Conservation (phyloP, 2,113 vertebrate species). For the Onychorhynchus coronatus region DNA sequence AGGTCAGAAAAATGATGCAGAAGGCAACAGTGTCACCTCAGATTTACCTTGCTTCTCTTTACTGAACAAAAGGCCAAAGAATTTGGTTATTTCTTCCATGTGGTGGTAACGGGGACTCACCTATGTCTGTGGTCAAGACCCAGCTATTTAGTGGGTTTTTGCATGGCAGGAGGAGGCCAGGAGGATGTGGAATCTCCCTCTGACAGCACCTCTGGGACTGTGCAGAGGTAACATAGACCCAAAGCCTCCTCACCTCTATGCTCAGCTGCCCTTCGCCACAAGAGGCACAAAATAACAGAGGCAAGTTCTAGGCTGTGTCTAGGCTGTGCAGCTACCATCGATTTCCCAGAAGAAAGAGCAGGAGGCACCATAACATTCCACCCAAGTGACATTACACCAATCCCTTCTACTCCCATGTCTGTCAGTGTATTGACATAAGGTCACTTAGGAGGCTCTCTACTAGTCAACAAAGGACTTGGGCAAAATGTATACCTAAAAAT, state of each 20-base stretch:
- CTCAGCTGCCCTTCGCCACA: background rate
- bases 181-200: background rate
- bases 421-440: background rate
- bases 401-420: background rate
- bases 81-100: background rate
- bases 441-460: background rate
- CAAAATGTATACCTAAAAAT: background rate
- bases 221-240: background rate
- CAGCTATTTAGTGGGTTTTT: background rate
- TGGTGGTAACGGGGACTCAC: background rate
- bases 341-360: background rate
- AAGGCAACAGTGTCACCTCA: background rate
- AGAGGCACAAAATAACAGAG: background rate
- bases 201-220: background rate
- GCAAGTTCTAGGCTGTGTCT: background rate
- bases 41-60: slow-evolving; percentile 20
- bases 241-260: background rate
- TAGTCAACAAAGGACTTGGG: background rate
- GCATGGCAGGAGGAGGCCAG: background rate
- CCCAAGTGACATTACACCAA: background rate
- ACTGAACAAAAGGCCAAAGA: slow-evolving; percentile 2
- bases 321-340: background rate
- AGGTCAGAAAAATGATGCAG: slow-evolving; percentile 4
- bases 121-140: background rate
- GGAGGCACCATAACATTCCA: background rate